These are phyloP conservation scores for Bibio marci DNA, from an alignment of 2,888 invertebrate genomes.

Conservation along the genomic window DNA sequence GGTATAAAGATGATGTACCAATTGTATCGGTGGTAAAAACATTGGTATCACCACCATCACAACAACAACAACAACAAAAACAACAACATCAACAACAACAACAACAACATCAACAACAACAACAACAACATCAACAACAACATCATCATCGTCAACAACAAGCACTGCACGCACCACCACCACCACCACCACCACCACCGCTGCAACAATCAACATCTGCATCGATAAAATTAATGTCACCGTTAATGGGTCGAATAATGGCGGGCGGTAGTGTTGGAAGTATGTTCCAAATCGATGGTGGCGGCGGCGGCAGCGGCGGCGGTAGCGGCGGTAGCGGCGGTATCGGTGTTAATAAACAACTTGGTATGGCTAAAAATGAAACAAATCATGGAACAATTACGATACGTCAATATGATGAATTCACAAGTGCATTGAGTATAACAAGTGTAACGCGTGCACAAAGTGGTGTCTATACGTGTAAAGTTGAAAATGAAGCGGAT, in stretches of 20 bases:
- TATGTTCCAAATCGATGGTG: conserved; percentile 7
- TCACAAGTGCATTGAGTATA: conserved; percentile 40
- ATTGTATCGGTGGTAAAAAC: conserved; percentile 19
- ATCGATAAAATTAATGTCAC: conserved; percentile 5
- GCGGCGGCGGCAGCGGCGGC: too few species aligned
- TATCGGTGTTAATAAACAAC: conserved; percentile 11
- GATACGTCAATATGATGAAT: conserved; percentile 40
- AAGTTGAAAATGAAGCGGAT: conserved; percentile 39
- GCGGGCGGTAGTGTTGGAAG: conserved; percentile 2
- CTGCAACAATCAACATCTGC: conserved; percentile 7
- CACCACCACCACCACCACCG: conserved; percentile 16
- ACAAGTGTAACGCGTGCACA: conserved; percentile 37
- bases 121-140: conserved; percentile 7
- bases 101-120: conserved; percentile 10
- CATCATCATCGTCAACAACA: background rate
- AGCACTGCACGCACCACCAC: conserved; percentile 11
- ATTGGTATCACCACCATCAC: background rate
- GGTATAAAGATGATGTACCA: conserved; percentile 41
- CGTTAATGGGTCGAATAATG: background rate
- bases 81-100: conserved; percentile 19
- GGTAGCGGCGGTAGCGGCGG: too few species aligned
- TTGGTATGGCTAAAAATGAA: conserved; percentile 22
- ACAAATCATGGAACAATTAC: conserved; percentile 32
- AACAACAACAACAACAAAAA: background rate
- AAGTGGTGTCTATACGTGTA: conserved; percentile 41